These are phyloP conservation scores for Trissolcus japonicus DNA, from an alignment of 2,888 invertebrate genomes.

Conservation along the genomic window DNA sequence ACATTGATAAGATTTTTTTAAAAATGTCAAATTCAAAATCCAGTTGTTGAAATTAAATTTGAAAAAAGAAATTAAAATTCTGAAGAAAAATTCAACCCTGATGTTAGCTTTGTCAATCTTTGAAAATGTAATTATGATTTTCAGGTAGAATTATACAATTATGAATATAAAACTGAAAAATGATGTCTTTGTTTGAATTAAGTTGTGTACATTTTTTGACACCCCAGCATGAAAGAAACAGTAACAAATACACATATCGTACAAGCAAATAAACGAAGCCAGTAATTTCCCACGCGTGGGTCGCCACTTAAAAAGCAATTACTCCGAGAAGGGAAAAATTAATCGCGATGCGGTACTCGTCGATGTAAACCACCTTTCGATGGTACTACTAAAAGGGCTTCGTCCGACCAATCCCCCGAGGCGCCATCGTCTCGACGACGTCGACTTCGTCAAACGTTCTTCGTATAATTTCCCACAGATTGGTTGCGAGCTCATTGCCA, in stretches of 20 bases:
- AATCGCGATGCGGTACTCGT: conserved; percentile 66
- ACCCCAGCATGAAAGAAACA: conserved; percentile 5
- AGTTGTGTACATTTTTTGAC: too few species aligned
- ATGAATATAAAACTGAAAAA: not conserved
- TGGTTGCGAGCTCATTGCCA: conserved; percentile 34
- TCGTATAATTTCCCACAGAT: conserved; percentile 55
- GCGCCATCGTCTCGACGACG: conserved; percentile 55
- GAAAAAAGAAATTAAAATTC: too few species aligned
- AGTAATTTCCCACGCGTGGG: conserved; percentile 55
- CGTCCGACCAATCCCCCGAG: conserved; percentile 62
- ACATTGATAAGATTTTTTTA: too few species aligned
- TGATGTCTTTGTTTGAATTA: not conserved
- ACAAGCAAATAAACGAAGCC: conserved; percentile 25
- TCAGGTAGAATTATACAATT: not conserved
- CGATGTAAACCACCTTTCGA: conserved; percentile 71
- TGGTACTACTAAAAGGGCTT: conserved; percentile 63
- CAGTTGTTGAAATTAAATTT: too few species aligned
- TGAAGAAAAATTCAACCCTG: too few species aligned
- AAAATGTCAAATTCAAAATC: too few species aligned
- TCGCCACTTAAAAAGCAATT: conserved; percentile 70
- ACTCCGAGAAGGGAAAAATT: conserved; percentile 67
- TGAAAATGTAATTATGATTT: too few species aligned
- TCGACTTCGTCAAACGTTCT: conserved; percentile 52
- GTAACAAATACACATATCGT: conserved; percentile 1
- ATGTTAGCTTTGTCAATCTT: too few species aligned